Conservation (phyloP, 1,140 invertebrate genomes). For the Leucophenga varia region DNA sequence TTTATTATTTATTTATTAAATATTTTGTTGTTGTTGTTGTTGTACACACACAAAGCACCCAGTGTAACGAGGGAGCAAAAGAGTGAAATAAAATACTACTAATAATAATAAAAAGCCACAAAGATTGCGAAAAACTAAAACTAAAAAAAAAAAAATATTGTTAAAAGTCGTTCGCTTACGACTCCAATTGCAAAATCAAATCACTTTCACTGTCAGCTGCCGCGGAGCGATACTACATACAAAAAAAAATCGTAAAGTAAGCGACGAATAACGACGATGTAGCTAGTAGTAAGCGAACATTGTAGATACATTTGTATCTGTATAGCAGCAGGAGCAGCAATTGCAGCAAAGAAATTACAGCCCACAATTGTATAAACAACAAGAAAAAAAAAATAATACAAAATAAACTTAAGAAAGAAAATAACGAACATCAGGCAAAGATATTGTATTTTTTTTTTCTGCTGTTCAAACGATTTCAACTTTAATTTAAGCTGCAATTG, state of each 20-base stretch:
- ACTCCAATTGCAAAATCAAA: conserved; percentile 54
- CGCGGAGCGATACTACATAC: conserved; percentile 16
- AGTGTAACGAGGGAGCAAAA: too few relatives aligned
- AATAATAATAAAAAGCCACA: neutral
- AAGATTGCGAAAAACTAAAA: neutral
- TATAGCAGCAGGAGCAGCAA: neutral
- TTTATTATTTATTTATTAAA: too few relatives aligned
- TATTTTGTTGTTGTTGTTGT: too few relatives aligned
- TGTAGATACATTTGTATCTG: too few relatives aligned
- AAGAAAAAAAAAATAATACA: conserved; percentile 12
- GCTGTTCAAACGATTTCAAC: too few relatives aligned
- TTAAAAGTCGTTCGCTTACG: conserved; percentile 3
- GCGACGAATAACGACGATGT: too few relatives aligned
- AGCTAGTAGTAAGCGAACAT: neutral
- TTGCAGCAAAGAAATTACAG: conserved; percentile 10
- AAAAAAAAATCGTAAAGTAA: neutral
- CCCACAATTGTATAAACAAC: conserved; percentile 8
- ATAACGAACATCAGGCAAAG: conserved; percentile 16
- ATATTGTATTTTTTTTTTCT: neutral
- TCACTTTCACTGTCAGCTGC: conserved; percentile 50
- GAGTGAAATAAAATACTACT: too few relatives aligned
- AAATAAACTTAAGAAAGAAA: neutral
- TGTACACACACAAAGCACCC: too few relatives aligned
- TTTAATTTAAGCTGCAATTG: too few relatives aligned
- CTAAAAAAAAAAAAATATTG: conserved; percentile 3